phyloP scores from a whole-genome alignment of 2,888 invertebrate species.

The Ichneumoninae sp. region DNA sequence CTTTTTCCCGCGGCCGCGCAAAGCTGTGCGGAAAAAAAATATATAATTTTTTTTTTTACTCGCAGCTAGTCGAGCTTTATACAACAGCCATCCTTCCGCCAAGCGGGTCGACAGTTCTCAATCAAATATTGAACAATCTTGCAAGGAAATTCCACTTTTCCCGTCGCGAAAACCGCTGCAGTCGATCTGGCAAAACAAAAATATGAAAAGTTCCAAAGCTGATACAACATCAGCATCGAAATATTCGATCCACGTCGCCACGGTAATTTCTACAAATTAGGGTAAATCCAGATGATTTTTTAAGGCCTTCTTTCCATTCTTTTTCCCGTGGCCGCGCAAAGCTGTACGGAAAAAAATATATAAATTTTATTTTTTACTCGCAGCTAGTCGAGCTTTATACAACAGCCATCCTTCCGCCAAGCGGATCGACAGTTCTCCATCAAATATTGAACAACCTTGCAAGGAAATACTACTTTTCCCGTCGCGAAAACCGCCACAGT shows the following conservation, averaged over 20 bases:
- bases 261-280: too few relatives aligned
- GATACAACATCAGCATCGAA: neutral
- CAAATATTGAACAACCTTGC: constrained; percentile 5
- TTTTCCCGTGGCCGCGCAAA: constrained; percentile 22
- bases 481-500: neutral
- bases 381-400: neutral
- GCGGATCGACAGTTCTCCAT: neutral
- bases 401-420: neutral
- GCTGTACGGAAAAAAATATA: constrained; percentile 41
- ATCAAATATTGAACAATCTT: constrained; percentile 10
- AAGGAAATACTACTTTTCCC: constrained; percentile 6
- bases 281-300: too few relatives aligned
- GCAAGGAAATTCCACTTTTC: constrained; percentile 12
- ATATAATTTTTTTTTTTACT: constrained; percentile 51
- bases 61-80: neutral
- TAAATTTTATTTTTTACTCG: constrained; percentile 53
- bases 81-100: neutral
- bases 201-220: neutral
- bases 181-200: neutral
- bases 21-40: constrained; percentile 47
- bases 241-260: neutral
- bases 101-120: neutral
- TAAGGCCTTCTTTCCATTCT: too few relatives aligned
- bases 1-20: constrained; percentile 39
- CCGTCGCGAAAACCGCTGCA: neutral